A percentile compares a stretch with the other conserved stretches of the same genome.
Evolutionary conservation across 37 sponge, comb jelly and placozoan genomes (phyloP).

Genomic region (Lycopodina hypogea): DNA sequence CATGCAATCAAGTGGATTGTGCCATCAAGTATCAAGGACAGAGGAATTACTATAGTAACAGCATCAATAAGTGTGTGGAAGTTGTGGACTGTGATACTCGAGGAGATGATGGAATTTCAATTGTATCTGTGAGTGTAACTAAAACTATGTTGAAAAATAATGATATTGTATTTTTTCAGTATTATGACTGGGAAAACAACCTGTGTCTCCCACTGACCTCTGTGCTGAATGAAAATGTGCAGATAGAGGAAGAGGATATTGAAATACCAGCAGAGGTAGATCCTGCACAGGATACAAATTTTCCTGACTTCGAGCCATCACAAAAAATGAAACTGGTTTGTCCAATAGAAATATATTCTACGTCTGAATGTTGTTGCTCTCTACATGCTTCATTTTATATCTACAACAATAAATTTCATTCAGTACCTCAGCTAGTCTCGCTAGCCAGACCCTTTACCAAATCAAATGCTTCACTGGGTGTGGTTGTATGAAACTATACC

Average conservation of each 20-base stretch:
- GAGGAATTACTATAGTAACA: slow-evolving; percentile 79
- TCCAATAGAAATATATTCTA: background rate
- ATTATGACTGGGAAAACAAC: slow-evolving; percentile 78
- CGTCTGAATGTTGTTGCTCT: background rate
- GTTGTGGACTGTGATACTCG: slow-evolving; percentile 78
- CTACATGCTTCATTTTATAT: background rate
- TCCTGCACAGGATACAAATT: slow-evolving; percentile 35
- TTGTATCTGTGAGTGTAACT: slow-evolving; percentile 51
- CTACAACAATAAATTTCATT: background rate
- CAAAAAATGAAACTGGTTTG: slow-evolving; percentile 13
- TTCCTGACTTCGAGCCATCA: slow-evolving; percentile 50
- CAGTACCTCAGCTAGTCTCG: background rate
- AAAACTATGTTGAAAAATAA: background rate
- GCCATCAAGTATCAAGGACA: slow-evolving; percentile 85
- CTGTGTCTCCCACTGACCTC: slow-evolving; percentile 50
- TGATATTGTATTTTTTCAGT: slow-evolving; percentile 28
- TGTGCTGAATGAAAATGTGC: slow-evolving; percentile 41
- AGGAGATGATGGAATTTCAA: slow-evolving; percentile 46
- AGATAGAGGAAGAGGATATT: slow-evolving; percentile 48
- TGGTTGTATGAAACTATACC: no score
- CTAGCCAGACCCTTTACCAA: no score
- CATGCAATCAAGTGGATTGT: slow-evolving; percentile 81
- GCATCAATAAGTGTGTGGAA: slow-evolving; percentile 69
- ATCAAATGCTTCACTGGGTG: no score
- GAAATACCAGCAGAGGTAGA: slow-evolving; percentile 47